Conservation (phyloP, 2,888 invertebrate species). For the Gasteruption jaculator region DNA sequence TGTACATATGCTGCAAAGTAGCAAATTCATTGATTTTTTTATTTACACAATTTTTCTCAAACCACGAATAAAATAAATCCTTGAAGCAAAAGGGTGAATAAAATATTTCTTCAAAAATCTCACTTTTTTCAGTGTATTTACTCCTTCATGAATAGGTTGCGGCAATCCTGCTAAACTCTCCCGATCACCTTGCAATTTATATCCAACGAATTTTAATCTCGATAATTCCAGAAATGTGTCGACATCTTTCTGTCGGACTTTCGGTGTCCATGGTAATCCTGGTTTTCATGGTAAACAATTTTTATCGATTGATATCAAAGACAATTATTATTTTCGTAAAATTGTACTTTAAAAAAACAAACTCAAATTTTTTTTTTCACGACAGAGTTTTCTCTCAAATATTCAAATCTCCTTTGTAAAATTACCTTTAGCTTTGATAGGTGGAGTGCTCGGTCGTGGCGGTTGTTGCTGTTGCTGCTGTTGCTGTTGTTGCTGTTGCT, state of each 20-base stretch:
- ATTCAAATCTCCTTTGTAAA: conserved; percentile 4
- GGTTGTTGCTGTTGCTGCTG: conserved; percentile 47
- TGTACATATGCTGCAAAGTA: conserved; percentile 78
- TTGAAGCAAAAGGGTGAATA: not conserved
- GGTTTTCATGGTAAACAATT: conserved; percentile 8
- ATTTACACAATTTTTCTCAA: not conserved
- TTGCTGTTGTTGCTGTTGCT: conserved; percentile 38
- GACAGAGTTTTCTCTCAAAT: conserved; percentile 3
- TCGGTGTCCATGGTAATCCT: conserved; percentile 93
- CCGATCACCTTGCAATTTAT: conserved; percentile 80
- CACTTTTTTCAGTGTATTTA: conserved; percentile 78
- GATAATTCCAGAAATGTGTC: conserved; percentile 89
- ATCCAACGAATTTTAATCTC: conserved; percentile 93
- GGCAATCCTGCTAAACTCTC: conserved; percentile 92
- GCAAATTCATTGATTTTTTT: not conserved
- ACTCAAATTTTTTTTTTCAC: not conserved
- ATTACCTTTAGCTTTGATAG: conserved; percentile 42
- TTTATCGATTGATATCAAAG: conserved; percentile 1
- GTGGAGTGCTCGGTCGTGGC: conserved; percentile 55
- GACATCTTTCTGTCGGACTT: conserved; percentile 90
- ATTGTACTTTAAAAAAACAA: conserved; percentile 6
- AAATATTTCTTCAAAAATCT: conserved; percentile 17
- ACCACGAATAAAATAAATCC: not conserved
- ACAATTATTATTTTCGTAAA: not conserved
- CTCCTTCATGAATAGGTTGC: conserved; percentile 94